Evolutionary conservation across 2,888 invertebrate species (phyloP), one percentile per base, ranked within the genome.

Genomic region (Phorcus lineatus): DNA sequence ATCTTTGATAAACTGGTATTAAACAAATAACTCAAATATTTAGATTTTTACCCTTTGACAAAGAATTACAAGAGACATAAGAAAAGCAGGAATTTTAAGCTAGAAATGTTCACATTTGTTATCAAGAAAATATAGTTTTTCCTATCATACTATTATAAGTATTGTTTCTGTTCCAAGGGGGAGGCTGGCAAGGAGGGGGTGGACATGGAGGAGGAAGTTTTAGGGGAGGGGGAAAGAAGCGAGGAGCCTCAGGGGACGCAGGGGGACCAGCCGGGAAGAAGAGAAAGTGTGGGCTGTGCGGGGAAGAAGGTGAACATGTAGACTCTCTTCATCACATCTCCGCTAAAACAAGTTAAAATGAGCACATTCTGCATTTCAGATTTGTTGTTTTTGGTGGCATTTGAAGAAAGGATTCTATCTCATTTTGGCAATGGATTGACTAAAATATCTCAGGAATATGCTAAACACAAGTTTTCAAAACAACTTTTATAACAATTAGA

Each of bases 241-340:
- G 79, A 78, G 67, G 28, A 31, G 36, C 19, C 17, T 36, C 76
- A 74, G 31, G 47, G 22, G 47, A 79, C 47, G 55, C 24, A 24
- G 85, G 78, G 17, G 83, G 84, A 19, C 80, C 54, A 19, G 80
- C 83, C 9, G 87, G 88, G 31, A 89, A 86, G 79, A 87, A 88
- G 24, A 86, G 90, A 70, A 91, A 90, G 81, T 92, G 92, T 88
- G 91, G 92, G 4, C 77, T 88, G 74, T 97, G 97, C 92, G 95
- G 95, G 11, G 94, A 95, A 88, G 96, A 96, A 94, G 97, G 95
- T 95, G 2, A 28, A 17, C 28, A 54, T 28, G 9, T 47, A 6
- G 9, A 47, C 13, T 17, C 13, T 31, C 13, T 17, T 7, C 13
- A 4, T 77, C 57, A 31, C 0, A 7, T 13, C 9, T 24, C 1